Conservation (phyloP, 1,140 invertebrate genomes). For the Caligus rogercresseyi region DNA sequence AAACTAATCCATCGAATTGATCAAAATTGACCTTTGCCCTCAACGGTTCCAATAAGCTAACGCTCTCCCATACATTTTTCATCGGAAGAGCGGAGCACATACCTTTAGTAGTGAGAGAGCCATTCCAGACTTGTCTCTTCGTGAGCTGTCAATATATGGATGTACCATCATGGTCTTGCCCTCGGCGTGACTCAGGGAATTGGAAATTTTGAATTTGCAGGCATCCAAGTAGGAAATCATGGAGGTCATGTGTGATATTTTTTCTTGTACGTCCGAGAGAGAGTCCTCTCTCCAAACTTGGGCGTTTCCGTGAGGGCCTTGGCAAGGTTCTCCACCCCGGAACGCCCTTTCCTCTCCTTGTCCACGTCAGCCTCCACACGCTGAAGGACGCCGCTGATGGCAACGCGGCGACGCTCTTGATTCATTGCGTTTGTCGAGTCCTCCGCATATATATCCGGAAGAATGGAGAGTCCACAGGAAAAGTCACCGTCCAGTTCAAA, state of each 20-base stretch:
- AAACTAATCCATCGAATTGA: too few relatives aligned
- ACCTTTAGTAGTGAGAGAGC: background rate
- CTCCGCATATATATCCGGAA: constrained; percentile 86
- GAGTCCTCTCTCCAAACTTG: constrained; percentile 69
- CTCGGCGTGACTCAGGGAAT: constrained; percentile 5
- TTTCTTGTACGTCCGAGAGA: constrained; percentile 75
- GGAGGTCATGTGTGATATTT: constrained; percentile 68
- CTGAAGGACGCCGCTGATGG: constrained; percentile 56
- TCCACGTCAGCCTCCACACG: constrained; percentile 66
- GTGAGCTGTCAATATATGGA: constrained; percentile 13
- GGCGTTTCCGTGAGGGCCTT: constrained; percentile 77
- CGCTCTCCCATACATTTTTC: too few relatives aligned
- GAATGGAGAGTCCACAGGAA: constrained; percentile 48
- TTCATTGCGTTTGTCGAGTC: constrained; percentile 85
- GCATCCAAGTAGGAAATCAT: constrained; percentile 83
- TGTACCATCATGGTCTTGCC: constrained; percentile 4
- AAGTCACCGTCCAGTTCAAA: background rate
- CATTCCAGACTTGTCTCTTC: constrained; percentile 17
- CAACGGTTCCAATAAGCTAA: too few relatives aligned
- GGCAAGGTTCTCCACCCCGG: constrained; percentile 69
- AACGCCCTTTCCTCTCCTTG: constrained; percentile 58
- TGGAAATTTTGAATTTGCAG: constrained; percentile 12
- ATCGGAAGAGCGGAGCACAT: too few relatives aligned
- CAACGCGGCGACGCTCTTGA: constrained; percentile 58
- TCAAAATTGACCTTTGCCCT: too few relatives aligned